Evolutionary conservation across 53 echinoderm and acorn worm genomes (phyloP).

Genomic region (Holothuria leucospilota): DNA sequence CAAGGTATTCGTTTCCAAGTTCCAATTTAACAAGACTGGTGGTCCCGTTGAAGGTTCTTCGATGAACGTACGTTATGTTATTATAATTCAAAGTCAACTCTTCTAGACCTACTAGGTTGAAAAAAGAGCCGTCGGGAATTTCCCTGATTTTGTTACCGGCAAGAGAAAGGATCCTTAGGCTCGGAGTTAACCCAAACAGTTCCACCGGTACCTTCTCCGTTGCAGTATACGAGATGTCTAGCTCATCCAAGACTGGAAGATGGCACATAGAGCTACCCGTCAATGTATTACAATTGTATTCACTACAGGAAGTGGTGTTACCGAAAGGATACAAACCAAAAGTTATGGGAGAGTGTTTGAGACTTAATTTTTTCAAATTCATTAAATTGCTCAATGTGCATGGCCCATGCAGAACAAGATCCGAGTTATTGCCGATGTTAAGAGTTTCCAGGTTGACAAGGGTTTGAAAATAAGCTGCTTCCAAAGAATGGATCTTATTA

Average conservation of each 20-base stretch:
- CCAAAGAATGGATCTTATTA: slow-evolving; percentile 4
- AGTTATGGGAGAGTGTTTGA: background rate
- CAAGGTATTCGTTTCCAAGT: slow-evolving; percentile 10
- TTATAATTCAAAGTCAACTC: slow-evolving; percentile 7
- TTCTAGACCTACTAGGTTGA: background rate
- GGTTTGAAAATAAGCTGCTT: background rate
- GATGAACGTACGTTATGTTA: background rate
- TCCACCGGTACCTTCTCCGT: background rate
- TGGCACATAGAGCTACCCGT: slow-evolving; percentile 1
- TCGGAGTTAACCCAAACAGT: slow-evolving; percentile 5
- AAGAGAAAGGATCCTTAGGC: slow-evolving; percentile 4
- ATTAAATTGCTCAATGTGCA: background rate
- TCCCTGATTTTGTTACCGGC: background rate
- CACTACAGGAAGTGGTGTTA: background rate
- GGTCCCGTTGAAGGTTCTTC: slow-evolving; percentile 7
- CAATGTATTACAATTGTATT: slow-evolving; percentile 23
- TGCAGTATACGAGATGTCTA: slow-evolving; percentile 23
- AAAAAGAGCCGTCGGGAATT: slow-evolving; percentile 8
- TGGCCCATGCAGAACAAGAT: background rate
- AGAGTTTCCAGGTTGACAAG: background rate
- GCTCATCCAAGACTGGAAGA: background rate
- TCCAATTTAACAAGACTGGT: background rate
- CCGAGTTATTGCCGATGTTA: background rate
- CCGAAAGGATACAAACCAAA: slow-evolving; percentile 12
- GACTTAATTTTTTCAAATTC: background rate